Evolutionary conservation across 2,888 invertebrate species (phyloP).

Genomic region (Drosophila helvetica): DNA sequence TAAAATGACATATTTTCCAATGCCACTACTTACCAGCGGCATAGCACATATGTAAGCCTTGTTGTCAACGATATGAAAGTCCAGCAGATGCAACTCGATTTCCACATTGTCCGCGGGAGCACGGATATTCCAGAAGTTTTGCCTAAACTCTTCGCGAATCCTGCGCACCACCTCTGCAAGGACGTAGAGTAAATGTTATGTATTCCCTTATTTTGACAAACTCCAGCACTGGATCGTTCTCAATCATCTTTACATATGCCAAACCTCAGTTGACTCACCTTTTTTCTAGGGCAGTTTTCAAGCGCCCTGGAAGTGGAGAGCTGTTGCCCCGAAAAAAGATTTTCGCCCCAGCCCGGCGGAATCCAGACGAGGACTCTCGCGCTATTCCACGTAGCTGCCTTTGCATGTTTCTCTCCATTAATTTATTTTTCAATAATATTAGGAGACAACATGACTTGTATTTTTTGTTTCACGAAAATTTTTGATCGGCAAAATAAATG

Average conservation of each 20-base stretch:
- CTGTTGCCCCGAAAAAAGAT: too few species aligned
- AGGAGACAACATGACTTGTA: too few species aligned
- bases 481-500: too few species aligned
- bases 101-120: slow-evolving; percentile 85
- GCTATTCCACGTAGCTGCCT: too few species aligned
- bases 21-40: slow-evolving; percentile 86
- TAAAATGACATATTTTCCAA: not conserved
- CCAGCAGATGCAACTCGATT: slow-evolving; percentile 89
- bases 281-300: slow-evolving; percentile 42
- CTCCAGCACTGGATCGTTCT: slow-evolving; percentile 91
- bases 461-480: too few species aligned
- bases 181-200: slow-evolving; percentile 90
- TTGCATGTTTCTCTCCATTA: too few species aligned
- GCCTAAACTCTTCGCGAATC: slow-evolving; percentile 89
- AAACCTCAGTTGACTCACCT: slow-evolving; percentile 48
- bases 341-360: too few species aligned
- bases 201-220: slow-evolving; percentile 86
- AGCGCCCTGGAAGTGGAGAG: too few species aligned
- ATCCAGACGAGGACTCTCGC: too few species aligned
- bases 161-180: slow-evolving; percentile 88
- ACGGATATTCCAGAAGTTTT: slow-evolving; percentile 87
- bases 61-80: slow-evolving; percentile 89
- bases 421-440: too few species aligned
- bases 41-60: slow-evolving; percentile 89
- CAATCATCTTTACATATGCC: not conserved